Conservation (phyloP, 2,113 vertebrate genomes). For the Mormyrus iriodes region DNA sequence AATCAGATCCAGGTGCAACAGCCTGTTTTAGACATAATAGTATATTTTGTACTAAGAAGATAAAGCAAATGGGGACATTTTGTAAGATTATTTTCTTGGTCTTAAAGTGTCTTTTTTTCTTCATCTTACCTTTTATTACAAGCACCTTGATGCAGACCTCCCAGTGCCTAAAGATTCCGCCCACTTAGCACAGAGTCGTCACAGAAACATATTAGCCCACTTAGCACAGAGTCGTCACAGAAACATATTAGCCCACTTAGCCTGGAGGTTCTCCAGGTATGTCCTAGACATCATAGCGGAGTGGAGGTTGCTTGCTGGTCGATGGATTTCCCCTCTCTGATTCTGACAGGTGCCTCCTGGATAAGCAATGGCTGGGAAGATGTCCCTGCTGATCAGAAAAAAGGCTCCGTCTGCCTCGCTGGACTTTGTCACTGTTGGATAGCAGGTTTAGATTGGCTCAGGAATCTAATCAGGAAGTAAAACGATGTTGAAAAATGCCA, state of each 20-base stretch:
- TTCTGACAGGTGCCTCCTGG: background rate
- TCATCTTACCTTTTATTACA: background rate
- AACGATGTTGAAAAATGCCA: background rate
- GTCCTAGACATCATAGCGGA: background rate
- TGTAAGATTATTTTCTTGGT: background rate
- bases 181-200: too few species aligned
- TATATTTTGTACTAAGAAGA: background rate
- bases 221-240: background rate
- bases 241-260: background rate
- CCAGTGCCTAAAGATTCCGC: background rate
- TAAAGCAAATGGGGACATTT: background rate
- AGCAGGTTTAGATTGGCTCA: background rate
- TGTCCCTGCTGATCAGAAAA: background rate
- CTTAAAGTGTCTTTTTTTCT: background rate
- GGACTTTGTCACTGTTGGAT: background rate
- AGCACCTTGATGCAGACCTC: background rate
- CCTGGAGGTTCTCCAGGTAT: background rate
- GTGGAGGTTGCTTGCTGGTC: background rate
- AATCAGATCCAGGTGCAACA: conserved; percentile 7
- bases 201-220: too few species aligned
- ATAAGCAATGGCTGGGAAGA: background rate
- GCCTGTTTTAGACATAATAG: background rate
- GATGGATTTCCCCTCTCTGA: background rate
- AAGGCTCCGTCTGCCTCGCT: background rate
- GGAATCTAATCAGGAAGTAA: background rate